Percentiles rank a stretch among this genome's conserved stretches.
Conservation (phyloP, 2,113 vertebrate genomes). For the Gila orcuttii region DNA sequence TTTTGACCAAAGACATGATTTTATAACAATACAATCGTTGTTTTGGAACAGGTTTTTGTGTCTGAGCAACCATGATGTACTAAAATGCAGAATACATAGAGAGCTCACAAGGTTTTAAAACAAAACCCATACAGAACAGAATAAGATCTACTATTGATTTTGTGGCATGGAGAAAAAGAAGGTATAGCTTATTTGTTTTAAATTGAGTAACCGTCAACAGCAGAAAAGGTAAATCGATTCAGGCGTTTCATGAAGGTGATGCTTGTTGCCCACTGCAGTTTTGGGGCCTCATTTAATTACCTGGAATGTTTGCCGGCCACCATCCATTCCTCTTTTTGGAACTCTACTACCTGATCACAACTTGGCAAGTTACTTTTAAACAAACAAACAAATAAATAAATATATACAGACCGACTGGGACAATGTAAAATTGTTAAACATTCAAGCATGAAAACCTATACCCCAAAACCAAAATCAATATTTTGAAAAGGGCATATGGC, state of each 20-base stretch:
- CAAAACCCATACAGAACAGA: neutral
- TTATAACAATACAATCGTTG: neutral
- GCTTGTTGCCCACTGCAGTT: slow-evolving; percentile 25
- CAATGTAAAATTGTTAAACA: too few species aligned
- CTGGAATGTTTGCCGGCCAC: slow-evolving; percentile 38
- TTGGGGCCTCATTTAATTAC: slow-evolving; percentile 41
- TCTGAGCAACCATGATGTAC: neutral
- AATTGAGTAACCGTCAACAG: neutral
- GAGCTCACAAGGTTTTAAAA: neutral
- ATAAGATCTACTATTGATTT: neutral
- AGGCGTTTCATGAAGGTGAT: slow-evolving; percentile 24
- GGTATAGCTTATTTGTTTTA: slow-evolving; percentile 9
- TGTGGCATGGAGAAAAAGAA: neutral
- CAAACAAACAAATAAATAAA: too few species aligned
- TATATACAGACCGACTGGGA: too few species aligned
- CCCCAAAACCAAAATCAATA: too few species aligned
- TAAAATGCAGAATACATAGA: neutral
- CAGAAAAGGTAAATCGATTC: neutral
- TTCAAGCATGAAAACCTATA: too few species aligned
- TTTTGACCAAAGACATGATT: neutral
- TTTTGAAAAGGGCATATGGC: too few species aligned
- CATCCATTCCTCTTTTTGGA: neutral
- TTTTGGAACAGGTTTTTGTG: neutral
- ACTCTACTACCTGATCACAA: neutral
- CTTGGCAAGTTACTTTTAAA: neutral